Conservation (phyloP, 2,113 vertebrate species). For the Oophaga pumilio region DNA sequence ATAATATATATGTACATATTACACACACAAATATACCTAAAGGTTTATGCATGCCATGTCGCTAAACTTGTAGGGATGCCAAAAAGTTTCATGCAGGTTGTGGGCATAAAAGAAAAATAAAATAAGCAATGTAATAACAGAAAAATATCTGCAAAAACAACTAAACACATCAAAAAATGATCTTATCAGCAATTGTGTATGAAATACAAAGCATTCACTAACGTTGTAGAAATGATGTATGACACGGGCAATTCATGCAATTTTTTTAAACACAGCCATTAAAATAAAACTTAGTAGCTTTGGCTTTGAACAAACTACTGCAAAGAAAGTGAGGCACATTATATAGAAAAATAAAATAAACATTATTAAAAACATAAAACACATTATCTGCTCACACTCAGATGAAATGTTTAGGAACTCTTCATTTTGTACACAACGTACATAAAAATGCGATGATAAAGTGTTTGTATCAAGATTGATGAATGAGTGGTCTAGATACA, state of each 20-base stretch:
- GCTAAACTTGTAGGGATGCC: neutral
- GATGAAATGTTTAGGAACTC: neutral
- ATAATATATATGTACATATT: no score
- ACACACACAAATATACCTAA: no score
- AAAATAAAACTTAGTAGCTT: neutral
- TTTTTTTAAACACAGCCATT: neutral
- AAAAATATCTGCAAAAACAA: neutral
- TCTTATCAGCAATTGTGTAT: neutral
- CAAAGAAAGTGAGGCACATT: neutral
- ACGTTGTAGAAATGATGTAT: constrained; percentile 4
- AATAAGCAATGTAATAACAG: neutral
- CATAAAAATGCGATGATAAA: no score
- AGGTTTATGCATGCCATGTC: no score
- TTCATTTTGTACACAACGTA: neutral
- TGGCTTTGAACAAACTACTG: neutral
- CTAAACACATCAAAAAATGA: neutral
- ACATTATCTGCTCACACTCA: neutral
- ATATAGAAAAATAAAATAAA: neutral
- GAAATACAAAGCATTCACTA: neutral
- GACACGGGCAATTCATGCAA: constrained; percentile 1
- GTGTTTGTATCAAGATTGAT: no score
- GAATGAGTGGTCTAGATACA: no score
- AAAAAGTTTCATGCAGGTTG: neutral
- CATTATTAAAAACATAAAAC: neutral
- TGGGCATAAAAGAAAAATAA: neutral